Conservation (phyloP, 2,113 vertebrate species). For the Chunga burmeisteri region DNA sequence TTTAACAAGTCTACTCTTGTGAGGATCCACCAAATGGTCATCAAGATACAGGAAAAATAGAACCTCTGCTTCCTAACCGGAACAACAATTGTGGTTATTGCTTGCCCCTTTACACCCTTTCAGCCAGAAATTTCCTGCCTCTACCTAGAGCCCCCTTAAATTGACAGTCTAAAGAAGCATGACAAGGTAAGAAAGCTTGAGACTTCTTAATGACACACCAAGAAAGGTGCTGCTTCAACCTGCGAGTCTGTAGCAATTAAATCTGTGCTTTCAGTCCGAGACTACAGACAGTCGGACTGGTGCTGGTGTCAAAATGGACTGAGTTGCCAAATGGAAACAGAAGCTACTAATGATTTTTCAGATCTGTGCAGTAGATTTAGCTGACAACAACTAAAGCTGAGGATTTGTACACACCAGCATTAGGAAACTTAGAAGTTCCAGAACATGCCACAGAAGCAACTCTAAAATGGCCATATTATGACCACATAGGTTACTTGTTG, state of each 20-base stretch:
- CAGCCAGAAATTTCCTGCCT: neutral
- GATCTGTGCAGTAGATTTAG: neutral
- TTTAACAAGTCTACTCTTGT: neutral
- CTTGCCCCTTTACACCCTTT: neutral
- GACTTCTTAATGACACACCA: neutral
- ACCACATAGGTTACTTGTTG: neutral
- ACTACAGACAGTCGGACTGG: neutral
- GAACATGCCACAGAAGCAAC: neutral
- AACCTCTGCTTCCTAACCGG: neutral
- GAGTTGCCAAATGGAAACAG: neutral
- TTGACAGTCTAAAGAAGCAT: neutral
- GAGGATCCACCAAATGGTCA: neutral
- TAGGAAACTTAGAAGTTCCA: neutral
- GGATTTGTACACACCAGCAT: neutral
- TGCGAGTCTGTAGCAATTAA: neutral
- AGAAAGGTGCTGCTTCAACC: neutral
- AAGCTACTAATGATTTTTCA: neutral
- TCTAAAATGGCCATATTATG: neutral
- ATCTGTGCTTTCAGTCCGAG: neutral
- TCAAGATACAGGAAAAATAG: neutral
- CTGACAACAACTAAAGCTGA: neutral
- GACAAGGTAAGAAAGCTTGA: neutral
- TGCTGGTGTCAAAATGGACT: neutral
- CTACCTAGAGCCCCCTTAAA: neutral
- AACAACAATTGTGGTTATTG: neutral